Percentiles rank a stretch among this genome's conserved stretches.
Evolutionary conservation across 1,140 invertebrate species (phyloP).

Genomic region (Drosophila pandora): DNA sequence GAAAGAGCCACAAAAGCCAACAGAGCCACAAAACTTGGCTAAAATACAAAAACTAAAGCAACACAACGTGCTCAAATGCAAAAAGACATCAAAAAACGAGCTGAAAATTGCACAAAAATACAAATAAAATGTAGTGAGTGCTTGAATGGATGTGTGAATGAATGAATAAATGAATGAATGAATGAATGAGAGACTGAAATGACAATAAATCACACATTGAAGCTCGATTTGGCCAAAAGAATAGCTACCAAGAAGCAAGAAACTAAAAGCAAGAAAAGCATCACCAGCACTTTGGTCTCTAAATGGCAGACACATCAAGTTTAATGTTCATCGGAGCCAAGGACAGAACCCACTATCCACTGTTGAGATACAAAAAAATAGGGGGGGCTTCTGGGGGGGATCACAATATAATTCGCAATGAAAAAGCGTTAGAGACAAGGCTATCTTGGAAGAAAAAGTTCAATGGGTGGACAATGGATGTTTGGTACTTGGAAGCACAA

Average conservation of each 20-base stretch:
- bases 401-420: constrained; percentile 23
- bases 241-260: not conserved
- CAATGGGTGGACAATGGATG: constrained; percentile 12
- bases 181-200: constrained; percentile 48
- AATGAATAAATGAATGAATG: constrained; percentile 41
- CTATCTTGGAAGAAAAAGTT: constrained; percentile 27
- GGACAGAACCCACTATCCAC: constrained; percentile 36
- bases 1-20: constrained; percentile 8
- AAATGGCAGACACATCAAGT: constrained; percentile 66
- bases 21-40: constrained; percentile 10
- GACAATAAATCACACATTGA: constrained; percentile 62
- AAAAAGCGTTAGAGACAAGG: constrained; percentile 15
- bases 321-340: constrained; percentile 47
- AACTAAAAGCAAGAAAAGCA: constrained; percentile 1
- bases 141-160: constrained; percentile 44
- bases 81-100: constrained; percentile 37
- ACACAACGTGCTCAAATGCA: constrained; percentile 69
- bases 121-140: constrained; percentile 13
- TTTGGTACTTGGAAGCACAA: not conserved
- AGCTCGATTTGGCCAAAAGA: constrained; percentile 23
- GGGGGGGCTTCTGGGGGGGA: not conserved
- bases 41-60: constrained; percentile 37
- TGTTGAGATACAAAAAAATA: not conserved
- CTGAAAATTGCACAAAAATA: constrained; percentile 17
- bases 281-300: constrained; percentile 18